A percentile compares a stretch with the other conserved stretches of the same genome.
These are phyloP conservation scores for Chaetodon auriga DNA, from an alignment of 2,113 vertebrate species.

Conservation along the genomic window DNA sequence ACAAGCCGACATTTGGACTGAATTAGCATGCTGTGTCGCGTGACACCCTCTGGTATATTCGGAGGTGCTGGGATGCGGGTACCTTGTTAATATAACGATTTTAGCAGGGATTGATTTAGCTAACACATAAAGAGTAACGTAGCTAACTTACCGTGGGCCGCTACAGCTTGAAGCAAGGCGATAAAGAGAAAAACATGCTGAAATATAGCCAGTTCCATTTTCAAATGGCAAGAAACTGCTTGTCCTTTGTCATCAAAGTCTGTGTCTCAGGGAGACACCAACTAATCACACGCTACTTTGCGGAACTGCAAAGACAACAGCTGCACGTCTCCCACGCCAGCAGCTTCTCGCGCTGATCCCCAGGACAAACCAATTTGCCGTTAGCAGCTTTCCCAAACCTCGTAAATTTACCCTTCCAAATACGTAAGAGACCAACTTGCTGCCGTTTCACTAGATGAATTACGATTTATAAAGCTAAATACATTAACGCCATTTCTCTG, in stretches of 20 bases:
- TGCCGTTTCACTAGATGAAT: not conserved
- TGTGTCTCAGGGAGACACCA: not conserved
- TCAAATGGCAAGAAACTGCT: not conserved
- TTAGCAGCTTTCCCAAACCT: not conserved
- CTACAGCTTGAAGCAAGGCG: rapidly evolving
- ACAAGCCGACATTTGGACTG: rapidly evolving
- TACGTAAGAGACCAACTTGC: too few relatives aligned
- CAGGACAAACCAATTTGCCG: too few relatives aligned
- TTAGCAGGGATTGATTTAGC: not conserved
- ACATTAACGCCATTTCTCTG: not conserved
- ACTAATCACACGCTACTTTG: too few relatives aligned
- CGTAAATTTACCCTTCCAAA: not conserved
- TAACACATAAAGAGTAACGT: not conserved
- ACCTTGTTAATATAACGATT: not conserved
- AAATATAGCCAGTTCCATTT: not conserved
- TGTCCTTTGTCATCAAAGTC: not conserved
- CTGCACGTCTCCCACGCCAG: not conserved
- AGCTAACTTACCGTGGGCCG: conserved; percentile 7
- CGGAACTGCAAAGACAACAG: too few relatives aligned
- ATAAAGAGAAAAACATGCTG: not conserved
- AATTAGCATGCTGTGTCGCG: rapidly evolving
- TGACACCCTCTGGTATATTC: not conserved
- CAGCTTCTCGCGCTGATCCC: rapidly evolving
- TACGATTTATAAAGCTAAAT: too few relatives aligned
- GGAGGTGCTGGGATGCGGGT: rapidly evolving